These are phyloP conservation scores for Ptychobarbus kaznakovi DNA, from an alignment of 2,797 vertebrate genomes.

Conservation along the genomic window DNA sequence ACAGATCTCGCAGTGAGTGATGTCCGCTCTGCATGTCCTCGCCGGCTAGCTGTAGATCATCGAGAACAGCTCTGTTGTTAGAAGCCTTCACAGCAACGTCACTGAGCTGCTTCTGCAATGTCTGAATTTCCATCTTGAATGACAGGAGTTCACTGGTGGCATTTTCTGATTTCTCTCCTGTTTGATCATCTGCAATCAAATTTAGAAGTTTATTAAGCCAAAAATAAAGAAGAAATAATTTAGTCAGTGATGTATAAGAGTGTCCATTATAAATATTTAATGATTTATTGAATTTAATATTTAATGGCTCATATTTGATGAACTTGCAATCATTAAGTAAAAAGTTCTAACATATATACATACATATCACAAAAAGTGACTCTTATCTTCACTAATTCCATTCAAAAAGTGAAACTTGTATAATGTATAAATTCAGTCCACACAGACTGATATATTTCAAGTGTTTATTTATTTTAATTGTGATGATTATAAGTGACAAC, in stretches of 20 bases:
- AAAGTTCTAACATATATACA: not conserved
- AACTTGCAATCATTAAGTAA: not conserved
- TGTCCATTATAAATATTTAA: not conserved
- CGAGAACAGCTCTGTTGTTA: conserved; percentile 87
- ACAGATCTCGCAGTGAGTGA: conserved; percentile 85
- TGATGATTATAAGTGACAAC: no score
- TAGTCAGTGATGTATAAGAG: not conserved
- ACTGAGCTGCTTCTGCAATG: conserved; percentile 86
- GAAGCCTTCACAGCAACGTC: conserved; percentile 85
- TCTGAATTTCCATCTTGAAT: conserved; percentile 88
- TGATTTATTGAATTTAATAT: not conserved
- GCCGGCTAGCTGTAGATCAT: conserved; percentile 86
- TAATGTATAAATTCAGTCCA: no score
- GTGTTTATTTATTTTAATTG: no score
- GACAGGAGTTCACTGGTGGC: conserved; percentile 88
- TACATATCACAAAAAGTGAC: no score
- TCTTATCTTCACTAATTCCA: no score
- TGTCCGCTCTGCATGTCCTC: conserved; percentile 86
- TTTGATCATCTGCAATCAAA: conserved; percentile 81
- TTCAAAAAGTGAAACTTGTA: no score
- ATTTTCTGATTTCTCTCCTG: conserved; percentile 88
- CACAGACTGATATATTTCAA: no score
- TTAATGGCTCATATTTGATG: not conserved
- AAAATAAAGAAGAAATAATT: not conserved
- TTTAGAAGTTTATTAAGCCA: not conserved